Evolutionary conservation across 2,797 vertebrate genomes (phyloP).

Genomic region (Oceanodroma leucorhoa): DNA sequence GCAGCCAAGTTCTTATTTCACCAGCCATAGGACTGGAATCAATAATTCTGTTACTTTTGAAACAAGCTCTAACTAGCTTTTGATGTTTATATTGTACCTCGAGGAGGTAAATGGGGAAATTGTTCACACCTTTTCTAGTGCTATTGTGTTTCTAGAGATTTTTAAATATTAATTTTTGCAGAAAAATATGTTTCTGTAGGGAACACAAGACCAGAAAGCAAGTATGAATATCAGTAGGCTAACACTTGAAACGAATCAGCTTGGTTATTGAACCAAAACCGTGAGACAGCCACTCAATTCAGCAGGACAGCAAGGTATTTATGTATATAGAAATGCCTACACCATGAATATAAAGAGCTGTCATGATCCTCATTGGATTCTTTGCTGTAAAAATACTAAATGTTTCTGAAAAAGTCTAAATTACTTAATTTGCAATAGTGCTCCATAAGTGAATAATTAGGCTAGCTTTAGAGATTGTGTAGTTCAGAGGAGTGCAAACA

Average conservation of each 20-base stretch:
- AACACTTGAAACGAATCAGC: neutral
- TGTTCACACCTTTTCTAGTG: constrained; percentile 26
- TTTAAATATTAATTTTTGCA: constrained; percentile 23
- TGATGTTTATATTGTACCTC: constrained; percentile 44
- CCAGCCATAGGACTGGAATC: constrained; percentile 3
- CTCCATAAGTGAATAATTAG: neutral
- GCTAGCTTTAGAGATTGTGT: neutral
- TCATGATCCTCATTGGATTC: neutral
- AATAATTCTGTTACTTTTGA: constrained; percentile 24
- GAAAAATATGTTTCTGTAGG: neutral
- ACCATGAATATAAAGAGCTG: neutral
- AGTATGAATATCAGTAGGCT: neutral
- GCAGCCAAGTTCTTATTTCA: constrained; percentile 49
- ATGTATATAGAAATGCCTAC: neutral
- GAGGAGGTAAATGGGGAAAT: constrained; percentile 45
- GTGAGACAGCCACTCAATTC: neutral
- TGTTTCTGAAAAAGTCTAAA: neutral
- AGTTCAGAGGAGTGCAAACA: neutral
- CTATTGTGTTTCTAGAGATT: constrained; percentile 32
- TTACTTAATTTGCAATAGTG: neutral
- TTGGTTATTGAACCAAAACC: neutral
- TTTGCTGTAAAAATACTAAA: neutral
- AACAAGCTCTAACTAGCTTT: constrained; percentile 16
- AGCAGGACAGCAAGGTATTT: neutral
- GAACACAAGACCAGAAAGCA: neutral